A percentile compares a stretch with the other conserved stretches of the same genome.
These are phyloP conservation scores for Parnassius glacialis DNA, from an alignment of 2,888 invertebrate species.

Conservation along the genomic window DNA sequence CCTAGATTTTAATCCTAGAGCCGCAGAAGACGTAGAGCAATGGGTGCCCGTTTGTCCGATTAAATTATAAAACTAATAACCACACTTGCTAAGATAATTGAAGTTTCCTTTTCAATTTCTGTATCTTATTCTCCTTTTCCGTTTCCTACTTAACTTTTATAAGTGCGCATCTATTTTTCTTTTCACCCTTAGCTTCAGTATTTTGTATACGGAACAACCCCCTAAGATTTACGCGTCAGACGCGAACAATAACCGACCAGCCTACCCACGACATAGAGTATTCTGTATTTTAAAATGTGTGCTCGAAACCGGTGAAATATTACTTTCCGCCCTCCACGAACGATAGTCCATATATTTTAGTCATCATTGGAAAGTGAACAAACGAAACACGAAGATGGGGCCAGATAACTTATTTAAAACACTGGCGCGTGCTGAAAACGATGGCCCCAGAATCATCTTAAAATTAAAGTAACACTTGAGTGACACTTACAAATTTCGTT, in stretches of 20 bases:
- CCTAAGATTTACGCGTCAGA: conserved; percentile 70
- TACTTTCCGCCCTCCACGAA: conserved; percentile 57
- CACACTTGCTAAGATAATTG: neutral
- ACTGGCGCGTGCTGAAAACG: conserved; percentile 41
- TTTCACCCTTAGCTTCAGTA: conserved; percentile 47
- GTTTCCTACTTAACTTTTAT: conserved; percentile 66
- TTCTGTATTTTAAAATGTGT: conserved; percentile 74
- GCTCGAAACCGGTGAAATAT: conserved; percentile 74
- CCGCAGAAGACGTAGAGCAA: too few relatives aligned
- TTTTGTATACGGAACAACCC: conserved; percentile 50
- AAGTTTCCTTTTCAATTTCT: conserved; percentile 4
- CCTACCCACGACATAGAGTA: conserved; percentile 58
- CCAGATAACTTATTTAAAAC: conserved; percentile 63
- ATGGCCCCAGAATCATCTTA: conserved; percentile 4
- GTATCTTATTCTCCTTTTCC: conserved; percentile 10
- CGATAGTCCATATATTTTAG: conserved; percentile 62
- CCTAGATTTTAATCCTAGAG: too few relatives aligned
- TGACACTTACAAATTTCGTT: conserved; percentile 6
- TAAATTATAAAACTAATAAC: too few relatives aligned
- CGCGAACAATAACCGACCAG: conserved; percentile 66
- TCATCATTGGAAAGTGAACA: conserved; percentile 62
- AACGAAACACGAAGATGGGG: conserved; percentile 53
- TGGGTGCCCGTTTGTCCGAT: too few relatives aligned
- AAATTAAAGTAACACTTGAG: conserved; percentile 14
- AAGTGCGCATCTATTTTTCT: conserved; percentile 72